A percentile compares a stretch with the other conserved stretches of the same genome.
phyloP scores from a whole-genome alignment of 2,113 vertebrate genomes.

The Pipra filicauda region DNA sequence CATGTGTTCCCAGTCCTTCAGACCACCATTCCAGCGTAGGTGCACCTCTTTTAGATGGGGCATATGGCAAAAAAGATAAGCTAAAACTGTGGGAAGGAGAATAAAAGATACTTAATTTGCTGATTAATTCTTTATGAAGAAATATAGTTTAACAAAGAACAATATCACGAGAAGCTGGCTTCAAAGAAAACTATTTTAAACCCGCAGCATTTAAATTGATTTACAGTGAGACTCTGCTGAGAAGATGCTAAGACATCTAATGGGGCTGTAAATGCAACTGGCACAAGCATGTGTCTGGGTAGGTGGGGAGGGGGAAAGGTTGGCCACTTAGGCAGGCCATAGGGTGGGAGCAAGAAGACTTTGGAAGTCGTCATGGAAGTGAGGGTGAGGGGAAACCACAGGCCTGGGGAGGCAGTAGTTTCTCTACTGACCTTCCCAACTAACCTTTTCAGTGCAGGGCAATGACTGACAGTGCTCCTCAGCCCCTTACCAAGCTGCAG shows the following conservation, averaged over 20 bases:
- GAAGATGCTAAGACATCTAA: neutral
- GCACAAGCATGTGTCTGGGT: accelerated
- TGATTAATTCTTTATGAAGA: neutral
- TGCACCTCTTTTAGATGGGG: neutral
- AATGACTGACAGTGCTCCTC: accelerated
- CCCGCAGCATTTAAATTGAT: neutral
- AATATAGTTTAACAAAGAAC: neutral
- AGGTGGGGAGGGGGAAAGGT: neutral
- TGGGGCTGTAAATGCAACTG: neutral
- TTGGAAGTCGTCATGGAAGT: accelerated
- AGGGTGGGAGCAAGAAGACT: accelerated
- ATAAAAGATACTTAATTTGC: neutral
- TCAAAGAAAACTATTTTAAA: neutral
- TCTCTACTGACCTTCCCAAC: neutral
- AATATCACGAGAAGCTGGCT: neutral
- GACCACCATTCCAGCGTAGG: accelerated
- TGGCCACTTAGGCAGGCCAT: accelerated
- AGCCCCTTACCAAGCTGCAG: neutral
- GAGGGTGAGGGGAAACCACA: accelerated
- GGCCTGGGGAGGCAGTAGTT: neutral
- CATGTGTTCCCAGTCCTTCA: accelerated
- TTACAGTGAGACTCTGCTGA: neutral
- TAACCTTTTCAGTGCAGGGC: accelerated
- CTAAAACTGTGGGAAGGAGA: neutral
- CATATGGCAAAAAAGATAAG: neutral